Conservation (phyloP, 2,797 vertebrate genomes). For the Peromyscus aztecus region DNA sequence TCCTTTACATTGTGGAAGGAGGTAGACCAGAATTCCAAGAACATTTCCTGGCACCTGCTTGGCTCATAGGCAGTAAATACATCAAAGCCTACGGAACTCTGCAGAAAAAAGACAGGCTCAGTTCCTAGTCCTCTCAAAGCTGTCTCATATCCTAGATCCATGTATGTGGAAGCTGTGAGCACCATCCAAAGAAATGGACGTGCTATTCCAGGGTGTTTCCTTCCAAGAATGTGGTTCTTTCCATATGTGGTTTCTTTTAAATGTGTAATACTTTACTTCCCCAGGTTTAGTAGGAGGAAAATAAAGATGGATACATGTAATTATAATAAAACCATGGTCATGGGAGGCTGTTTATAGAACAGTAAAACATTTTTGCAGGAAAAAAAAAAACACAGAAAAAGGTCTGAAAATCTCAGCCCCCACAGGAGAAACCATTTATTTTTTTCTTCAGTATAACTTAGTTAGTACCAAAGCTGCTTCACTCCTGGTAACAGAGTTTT, state of each 20-base stretch:
- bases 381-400: conserved; percentile 56
- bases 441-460: conserved; percentile 57
- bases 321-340: conserved; percentile 79
- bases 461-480: neutral
- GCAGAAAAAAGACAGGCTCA: neutral
- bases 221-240: conserved; percentile 76
- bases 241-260: conserved; percentile 80
- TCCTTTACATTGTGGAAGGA: conserved; percentile 54
- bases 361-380: conserved; percentile 70
- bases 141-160: neutral
- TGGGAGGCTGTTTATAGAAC: conserved; percentile 84
- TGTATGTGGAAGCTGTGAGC: conserved; percentile 1
- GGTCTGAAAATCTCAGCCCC: conserved; percentile 37
- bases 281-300: conserved; percentile 75
- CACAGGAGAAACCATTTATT: conserved; percentile 45
- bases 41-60: conserved; percentile 16
- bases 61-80: neutral
- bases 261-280: conserved; percentile 70
- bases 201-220: conserved; percentile 60
- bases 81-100: neutral
- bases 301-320: conserved; percentile 80
- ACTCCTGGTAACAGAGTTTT: neutral
- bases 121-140: neutral
- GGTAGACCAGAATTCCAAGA: conserved; percentile 28
- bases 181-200: conserved; percentile 38